Evolutionary conservation across 2,113 vertebrate species (phyloP).

Genomic region (Equus przewalskii): DNA sequence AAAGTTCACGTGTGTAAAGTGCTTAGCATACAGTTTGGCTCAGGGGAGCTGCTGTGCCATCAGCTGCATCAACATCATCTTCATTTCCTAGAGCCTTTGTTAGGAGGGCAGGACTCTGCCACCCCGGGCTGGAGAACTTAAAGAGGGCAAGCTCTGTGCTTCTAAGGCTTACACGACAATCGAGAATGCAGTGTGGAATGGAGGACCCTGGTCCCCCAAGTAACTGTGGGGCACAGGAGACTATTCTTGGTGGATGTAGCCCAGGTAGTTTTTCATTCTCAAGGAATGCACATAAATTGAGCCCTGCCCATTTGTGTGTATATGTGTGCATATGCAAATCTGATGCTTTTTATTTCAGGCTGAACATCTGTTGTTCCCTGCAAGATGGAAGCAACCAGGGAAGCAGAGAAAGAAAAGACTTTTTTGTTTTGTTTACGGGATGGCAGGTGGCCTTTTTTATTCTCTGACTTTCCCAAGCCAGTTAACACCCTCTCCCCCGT

Average conservation of each 20-base stretch:
- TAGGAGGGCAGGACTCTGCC: background rate
- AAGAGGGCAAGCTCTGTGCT: background rate
- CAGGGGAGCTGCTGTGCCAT: background rate
- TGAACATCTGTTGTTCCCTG: slow-evolving; percentile 63
- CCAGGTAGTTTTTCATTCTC: background rate
- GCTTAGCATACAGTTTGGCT: background rate
- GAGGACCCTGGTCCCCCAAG: fast-evolving
- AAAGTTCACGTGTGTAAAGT: background rate
- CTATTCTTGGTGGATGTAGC: background rate
- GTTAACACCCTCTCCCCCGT: background rate
- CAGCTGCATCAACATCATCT: background rate
- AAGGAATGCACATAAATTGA: background rate
- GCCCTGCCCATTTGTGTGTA: background rate
- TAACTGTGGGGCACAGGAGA: background rate
- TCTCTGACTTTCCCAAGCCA: background rate
- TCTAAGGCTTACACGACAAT: background rate
- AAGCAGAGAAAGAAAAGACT: slow-evolving; percentile 20
- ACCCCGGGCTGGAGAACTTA: background rate
- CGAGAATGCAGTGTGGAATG: background rate
- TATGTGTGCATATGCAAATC: background rate
- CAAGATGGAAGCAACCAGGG: background rate
- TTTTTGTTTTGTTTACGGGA: slow-evolving; percentile 47
- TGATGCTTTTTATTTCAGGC: slow-evolving; percentile 41
- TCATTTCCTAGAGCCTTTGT: background rate
- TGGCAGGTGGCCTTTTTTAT: slow-evolving; percentile 44